These are phyloP conservation scores for Lasioglossum baleicum DNA, from an alignment of 1,140 invertebrate species.

Conservation along the genomic window DNA sequence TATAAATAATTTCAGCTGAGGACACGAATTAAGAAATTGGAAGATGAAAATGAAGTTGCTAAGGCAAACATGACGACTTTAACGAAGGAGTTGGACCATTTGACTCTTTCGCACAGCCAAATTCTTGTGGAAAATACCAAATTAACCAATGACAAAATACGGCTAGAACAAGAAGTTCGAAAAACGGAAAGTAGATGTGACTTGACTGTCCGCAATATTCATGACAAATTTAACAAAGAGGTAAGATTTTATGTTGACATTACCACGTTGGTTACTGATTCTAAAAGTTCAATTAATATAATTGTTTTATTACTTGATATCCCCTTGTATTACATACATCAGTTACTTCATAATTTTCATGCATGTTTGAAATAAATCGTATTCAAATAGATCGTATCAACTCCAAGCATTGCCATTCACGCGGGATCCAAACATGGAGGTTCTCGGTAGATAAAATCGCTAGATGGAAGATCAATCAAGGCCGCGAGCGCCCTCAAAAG, in stretches of 20 bases:
- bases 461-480: too few species aligned
- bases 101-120: conserved; percentile 81
- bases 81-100: conserved; percentile 76
- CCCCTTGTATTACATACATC: too few species aligned
- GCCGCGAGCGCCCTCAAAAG: too few species aligned
- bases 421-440: too few species aligned
- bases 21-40: conserved; percentile 71
- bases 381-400: too few species aligned
- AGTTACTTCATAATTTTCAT: too few species aligned
- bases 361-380: too few species aligned
- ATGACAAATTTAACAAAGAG: conserved; percentile 76
- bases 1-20: conserved; percentile 66
- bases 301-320: too few species aligned
- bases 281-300: too few species aligned
- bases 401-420: too few species aligned
- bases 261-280: too few species aligned
- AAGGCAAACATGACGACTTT: conserved; percentile 70
- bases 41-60: conserved; percentile 73
- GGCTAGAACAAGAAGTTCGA: conserved; percentile 78
- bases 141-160: conserved; percentile 82
- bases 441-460: too few species aligned
- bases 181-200: conserved; percentile 73
- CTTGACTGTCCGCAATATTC: conserved; percentile 62
- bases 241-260: conserved; percentile 42
- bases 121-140: conserved; percentile 83